Evolutionary conservation across 1,140 invertebrate genomes (phyloP).

Genomic region (Vanessa atalanta): DNA sequence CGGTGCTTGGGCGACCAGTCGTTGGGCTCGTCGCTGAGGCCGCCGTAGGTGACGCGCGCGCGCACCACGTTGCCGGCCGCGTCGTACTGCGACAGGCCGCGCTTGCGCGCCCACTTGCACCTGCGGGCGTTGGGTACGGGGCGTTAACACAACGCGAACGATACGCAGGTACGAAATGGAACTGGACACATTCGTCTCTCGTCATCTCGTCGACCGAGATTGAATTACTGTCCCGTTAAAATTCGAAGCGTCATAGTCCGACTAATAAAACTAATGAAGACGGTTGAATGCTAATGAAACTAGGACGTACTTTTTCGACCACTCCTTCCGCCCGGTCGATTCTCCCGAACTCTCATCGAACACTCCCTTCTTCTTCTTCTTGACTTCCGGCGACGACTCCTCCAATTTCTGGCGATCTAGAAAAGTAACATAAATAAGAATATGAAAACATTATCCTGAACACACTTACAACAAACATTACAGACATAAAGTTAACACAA

Average conservation of each 20-base stretch:
- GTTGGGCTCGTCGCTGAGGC: conserved; percentile 65
- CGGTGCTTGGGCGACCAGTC: conserved; percentile 79
- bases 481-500: too few relatives aligned
- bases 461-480: too few relatives aligned
- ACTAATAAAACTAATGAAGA: too few relatives aligned
- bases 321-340: conserved; percentile 66
- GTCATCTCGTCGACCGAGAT: too few relatives aligned
- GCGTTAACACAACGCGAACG: too few relatives aligned
- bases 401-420: conserved; percentile 60
- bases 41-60: conserved; percentile 72
- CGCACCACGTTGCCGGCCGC: conserved; percentile 64
- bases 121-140: neutral
- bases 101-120: conserved; percentile 32
- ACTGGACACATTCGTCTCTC: too few relatives aligned
- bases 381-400: conserved; percentile 69
- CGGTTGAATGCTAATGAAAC: too few relatives aligned
- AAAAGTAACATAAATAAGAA: conserved; percentile 5
- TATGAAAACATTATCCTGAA: too few relatives aligned
- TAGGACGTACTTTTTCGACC: conserved; percentile 56
- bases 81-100: conserved; percentile 65
- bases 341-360: conserved; percentile 70
- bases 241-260: too few relatives aligned
- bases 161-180: neutral
- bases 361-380: conserved; percentile 72
- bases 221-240: too few relatives aligned